A percentile compares a stretch with the other conserved stretches of the same genome.
Conservation (phyloP, 2,797 vertebrate species). For the Tachyglossus aculeatus region DNA sequence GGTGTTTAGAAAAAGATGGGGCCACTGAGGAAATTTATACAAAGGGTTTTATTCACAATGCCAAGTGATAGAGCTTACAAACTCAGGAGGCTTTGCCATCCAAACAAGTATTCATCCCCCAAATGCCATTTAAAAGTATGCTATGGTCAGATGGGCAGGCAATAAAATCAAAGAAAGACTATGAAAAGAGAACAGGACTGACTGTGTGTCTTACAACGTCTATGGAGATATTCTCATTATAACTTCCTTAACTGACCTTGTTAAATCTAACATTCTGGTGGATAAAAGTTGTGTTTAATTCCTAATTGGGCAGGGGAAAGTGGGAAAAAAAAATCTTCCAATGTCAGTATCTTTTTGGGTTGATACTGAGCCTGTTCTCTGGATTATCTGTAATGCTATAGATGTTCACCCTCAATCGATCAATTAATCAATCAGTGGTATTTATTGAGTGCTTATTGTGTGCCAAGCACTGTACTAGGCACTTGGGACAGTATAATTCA, state of each 20-base stretch:
- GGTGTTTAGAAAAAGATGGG: slow-evolving; percentile 27
- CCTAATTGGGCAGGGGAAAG: background rate
- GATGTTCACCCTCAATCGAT: too few relatives aligned
- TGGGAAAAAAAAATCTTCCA: background rate
- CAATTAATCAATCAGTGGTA: too few relatives aligned
- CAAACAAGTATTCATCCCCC: slow-evolving; percentile 6
- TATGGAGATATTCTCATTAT: background rate
- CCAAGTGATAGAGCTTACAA: slow-evolving; percentile 28
- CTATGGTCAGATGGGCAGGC: background rate
- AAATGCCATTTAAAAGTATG: slow-evolving; percentile 18
- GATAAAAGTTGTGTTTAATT: background rate
- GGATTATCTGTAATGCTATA: too few relatives aligned
- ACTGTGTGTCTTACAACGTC: slow-evolving; percentile 6
- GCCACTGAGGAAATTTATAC: slow-evolving; percentile 25
- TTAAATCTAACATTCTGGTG: background rate
- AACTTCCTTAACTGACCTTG: background rate
- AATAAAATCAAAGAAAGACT: slow-evolving; percentile 31
- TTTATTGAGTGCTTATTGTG: too few relatives aligned
- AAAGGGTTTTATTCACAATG: slow-evolving; percentile 24
- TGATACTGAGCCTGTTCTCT: too few relatives aligned
- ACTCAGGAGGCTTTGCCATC: slow-evolving; percentile 23
- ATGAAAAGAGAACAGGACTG: background rate
- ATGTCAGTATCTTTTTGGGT: background rate
- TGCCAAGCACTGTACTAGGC: too few relatives aligned
- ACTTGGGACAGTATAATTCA: too few relatives aligned